These are phyloP conservation scores for Holothuria glaberrima DNA, from an alignment of 35 echinoderm and acorn worm species.

Conservation along the genomic window DNA sequence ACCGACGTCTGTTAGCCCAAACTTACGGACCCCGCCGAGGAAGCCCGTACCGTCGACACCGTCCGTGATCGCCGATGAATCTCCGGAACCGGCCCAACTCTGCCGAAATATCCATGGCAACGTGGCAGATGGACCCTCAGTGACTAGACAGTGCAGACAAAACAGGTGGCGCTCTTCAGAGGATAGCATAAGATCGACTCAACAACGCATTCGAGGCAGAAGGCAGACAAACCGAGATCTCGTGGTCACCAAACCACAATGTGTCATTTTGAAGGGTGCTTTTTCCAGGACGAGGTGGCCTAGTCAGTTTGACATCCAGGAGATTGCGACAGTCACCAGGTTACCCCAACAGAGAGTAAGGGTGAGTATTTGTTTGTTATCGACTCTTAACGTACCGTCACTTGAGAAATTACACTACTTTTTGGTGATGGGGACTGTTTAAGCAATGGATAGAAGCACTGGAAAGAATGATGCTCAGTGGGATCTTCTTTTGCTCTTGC, in stretches of 20 bases:
- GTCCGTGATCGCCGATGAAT: background rate
- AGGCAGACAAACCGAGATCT: background rate
- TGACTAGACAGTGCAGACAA: background rate
- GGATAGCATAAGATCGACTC: background rate
- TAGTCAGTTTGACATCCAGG: background rate
- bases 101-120: no score
- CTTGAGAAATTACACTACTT: no score
- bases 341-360: no score
- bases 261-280: conserved; percentile 21
- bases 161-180: background rate
- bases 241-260: background rate
- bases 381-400: no score
- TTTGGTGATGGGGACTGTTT: no score
- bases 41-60: background rate
- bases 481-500: no score
- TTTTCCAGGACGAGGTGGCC: background rate
- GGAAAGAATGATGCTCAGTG: no score
- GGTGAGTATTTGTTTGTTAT: no score
- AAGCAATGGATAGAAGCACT: no score
- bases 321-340: no score
- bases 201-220: background rate
- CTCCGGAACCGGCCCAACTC: background rate
- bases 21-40: background rate
- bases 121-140: background rate
- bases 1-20: background rate